Conservation (phyloP, 2,113 vertebrate species). For the Puntigrus tetrazona region DNA sequence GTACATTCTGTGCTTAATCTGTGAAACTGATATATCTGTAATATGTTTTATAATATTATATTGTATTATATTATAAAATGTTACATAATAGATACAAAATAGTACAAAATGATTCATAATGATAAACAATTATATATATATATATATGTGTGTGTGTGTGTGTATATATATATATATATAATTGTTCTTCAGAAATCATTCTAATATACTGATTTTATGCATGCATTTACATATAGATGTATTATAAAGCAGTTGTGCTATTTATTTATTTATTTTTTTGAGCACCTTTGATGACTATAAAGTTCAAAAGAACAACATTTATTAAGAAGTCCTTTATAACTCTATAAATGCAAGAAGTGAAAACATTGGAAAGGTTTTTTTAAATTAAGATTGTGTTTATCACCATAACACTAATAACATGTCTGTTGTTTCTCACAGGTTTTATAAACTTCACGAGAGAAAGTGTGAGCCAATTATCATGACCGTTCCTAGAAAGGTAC, state of each 20-base stretch:
- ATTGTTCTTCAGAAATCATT: neutral
- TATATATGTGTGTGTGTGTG: too few species aligned
- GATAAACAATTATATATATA: neutral
- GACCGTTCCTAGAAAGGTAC: slow-evolving; percentile 96
- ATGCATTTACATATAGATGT: too few species aligned
- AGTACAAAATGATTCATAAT: too few species aligned
- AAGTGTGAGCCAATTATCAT: slow-evolving; percentile 98
- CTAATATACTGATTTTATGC: neutral
- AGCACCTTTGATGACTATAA: neutral
- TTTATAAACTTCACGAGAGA: slow-evolving; percentile 99
- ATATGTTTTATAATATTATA: too few species aligned
- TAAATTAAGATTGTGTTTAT: neutral
- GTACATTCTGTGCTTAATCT: neutral
- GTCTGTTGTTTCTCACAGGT: slow-evolving; percentile 72
- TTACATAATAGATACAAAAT: too few species aligned
- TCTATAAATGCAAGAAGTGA: neutral
- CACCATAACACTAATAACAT: neutral
- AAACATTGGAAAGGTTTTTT: neutral
- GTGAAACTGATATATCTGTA: neutral
- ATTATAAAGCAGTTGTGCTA: neutral
- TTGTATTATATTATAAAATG: too few species aligned
- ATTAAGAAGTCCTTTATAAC: neutral
- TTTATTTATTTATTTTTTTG: neutral
- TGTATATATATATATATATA: too few species aligned
- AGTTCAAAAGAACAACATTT: neutral